Evolutionary conservation across 2,797 vertebrate species (phyloP), one percentile per base, ranked within the genome.

Genomic region (Oreochromis grahami): DNA sequence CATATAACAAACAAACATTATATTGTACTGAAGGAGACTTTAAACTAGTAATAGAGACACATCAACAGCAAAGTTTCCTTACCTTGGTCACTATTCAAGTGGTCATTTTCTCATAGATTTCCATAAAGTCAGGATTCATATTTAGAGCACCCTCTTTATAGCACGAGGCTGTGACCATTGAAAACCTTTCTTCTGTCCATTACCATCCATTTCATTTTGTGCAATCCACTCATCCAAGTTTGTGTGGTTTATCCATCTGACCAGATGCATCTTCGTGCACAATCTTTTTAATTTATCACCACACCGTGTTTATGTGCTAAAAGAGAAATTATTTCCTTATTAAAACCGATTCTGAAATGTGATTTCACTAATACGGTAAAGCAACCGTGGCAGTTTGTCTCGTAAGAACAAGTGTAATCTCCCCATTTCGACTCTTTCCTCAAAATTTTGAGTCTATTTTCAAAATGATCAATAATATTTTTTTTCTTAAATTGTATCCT

Each of bases 291-390:
- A 36, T 36, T 63, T 36, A 63, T 63, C 32, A 60, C 58, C 32
- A 36, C 32, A 60, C 32, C 0, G 6, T 36, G 58, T 63, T 36
- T 36, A 63, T 63, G 58, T 63, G 32, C 17, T 63, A 0, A 63
- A 63, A 63, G 0, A 34, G 58, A 36, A 63, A 63, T 7, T 0
- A 36, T 63, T 36, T 63, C 58, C 17, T 60, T n/a, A 34, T 60
- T 34, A 60, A 60, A 60, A 0, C 0, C 0, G 0, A 36, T 60
- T 60, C 32, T 60, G 32, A 60, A 36, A 60, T 36, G 19, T 0
- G 0, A 63, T 63, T 63, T 63, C 58, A 36, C 32, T 36, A 63
- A 63, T 5, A 60, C 5, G 41, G 41, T 41, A 41, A 12, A 41
- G 41, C 41, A 43, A 34, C 29, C 0, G 1, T 63, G 58, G 58